Percentiles rank a stretch among this genome's conserved stretches.
Evolutionary conservation across 2,888 invertebrate species (phyloP).

Genomic region (Thera britannica): DNA sequence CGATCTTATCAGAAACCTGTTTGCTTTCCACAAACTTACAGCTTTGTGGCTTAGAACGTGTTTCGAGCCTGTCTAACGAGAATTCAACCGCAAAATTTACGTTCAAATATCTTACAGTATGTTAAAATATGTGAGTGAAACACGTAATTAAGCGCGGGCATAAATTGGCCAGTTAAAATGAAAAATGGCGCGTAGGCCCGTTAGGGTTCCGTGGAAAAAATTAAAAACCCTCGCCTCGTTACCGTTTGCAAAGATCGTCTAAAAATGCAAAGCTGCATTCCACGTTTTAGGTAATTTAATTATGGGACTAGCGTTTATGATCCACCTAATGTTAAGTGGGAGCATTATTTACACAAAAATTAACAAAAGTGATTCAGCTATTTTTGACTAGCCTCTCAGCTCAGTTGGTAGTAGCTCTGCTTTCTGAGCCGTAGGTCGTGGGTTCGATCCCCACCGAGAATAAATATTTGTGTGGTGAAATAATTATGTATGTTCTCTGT

Average conservation of each 20-base stretch:
- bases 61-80: slow-evolving; percentile 1
- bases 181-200: slow-evolving; percentile 48
- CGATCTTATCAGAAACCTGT: slow-evolving; percentile 7
- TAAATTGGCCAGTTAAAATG: slow-evolving; percentile 51
- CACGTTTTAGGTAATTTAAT: too few relatives aligned
- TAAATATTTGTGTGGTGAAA: too few relatives aligned
- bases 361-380: too few relatives aligned
- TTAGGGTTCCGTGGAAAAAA: slow-evolving; percentile 33
- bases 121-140: slow-evolving; percentile 37
- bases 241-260: slow-evolving; percentile 30
- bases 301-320: too few relatives aligned
- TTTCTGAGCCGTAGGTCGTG: too few relatives aligned
- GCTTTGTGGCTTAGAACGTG: not conserved
- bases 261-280: slow-evolving; percentile 13
- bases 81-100: slow-evolving; percentile 3
- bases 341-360: too few relatives aligned
- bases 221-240: slow-evolving; percentile 39
- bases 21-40: slow-evolving; percentile 4
- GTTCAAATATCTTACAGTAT: slow-evolving; percentile 17
- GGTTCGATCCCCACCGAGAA: too few relatives aligned
- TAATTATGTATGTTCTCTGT: too few relatives aligned
- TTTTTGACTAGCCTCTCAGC: too few relatives aligned
- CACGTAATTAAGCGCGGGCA: slow-evolving; percentile 45
- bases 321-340: too few relatives aligned
- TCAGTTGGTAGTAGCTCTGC: too few relatives aligned